These are phyloP conservation scores for Aricia artaxerxes DNA, from an alignment of 2,888 invertebrate species.

Conservation along the genomic window DNA sequence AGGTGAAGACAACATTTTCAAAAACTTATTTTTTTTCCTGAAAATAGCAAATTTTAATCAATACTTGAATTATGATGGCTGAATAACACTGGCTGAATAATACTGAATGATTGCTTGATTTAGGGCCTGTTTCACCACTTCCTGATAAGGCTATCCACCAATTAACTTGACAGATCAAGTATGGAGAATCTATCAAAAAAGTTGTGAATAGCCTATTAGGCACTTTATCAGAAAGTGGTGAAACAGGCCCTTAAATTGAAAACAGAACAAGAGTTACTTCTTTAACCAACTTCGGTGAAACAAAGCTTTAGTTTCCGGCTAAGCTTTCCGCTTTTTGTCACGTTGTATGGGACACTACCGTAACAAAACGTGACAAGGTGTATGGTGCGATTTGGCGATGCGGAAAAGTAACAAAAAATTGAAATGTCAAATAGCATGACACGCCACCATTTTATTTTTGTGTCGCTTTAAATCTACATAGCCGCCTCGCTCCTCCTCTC, in stretches of 20 bases:
- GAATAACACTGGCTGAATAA: too few species aligned
- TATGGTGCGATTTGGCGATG: too few species aligned
- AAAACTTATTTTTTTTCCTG: neutral
- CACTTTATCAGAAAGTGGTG: too few species aligned
- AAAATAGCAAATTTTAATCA: too few species aligned
- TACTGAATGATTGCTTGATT: neutral
- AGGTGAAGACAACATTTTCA: neutral
- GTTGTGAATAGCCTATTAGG: too few species aligned
- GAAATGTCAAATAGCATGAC: neutral
- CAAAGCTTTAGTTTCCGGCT: constrained; percentile 50
- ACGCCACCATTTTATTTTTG: too few species aligned
- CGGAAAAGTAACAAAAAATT: neutral
- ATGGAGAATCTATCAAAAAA: too few species aligned
- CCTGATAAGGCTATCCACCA: too few species aligned
- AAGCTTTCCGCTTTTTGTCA: constrained; percentile 58
- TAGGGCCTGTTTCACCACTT: too few species aligned
- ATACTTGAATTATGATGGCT: too few species aligned
- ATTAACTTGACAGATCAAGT: too few species aligned
- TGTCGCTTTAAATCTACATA: neutral
- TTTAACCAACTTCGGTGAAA: constrained; percentile 42
- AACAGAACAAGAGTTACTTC: neutral
- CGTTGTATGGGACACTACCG: constrained; percentile 34
- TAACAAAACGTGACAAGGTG: neutral
- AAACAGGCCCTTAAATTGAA: neutral
- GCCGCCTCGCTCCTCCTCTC: neutral